Evolutionary conservation across 1,140 invertebrate genomes (phyloP), one percentile per base, ranked within the genome.

Genomic region (Liolophura sinensis): DNA sequence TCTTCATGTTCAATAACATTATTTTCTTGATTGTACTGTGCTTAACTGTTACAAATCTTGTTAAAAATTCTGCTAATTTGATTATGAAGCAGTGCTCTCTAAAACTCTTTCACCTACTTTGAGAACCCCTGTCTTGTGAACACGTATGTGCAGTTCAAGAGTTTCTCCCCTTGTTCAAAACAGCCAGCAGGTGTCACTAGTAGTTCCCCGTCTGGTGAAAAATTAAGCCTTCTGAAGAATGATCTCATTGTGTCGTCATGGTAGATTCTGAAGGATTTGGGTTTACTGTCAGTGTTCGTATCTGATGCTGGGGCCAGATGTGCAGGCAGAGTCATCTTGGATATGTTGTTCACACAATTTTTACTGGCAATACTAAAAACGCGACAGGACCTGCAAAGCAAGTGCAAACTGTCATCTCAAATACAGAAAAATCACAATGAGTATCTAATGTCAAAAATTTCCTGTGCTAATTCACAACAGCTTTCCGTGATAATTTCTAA

Each of bases 211-310:
- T 97, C 94, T 14, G 93, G 92, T 54, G 92, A 92, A 77, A 96
- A 98, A 25, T 89, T 88, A 4, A 98, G 79, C 58, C 97, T 87
- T 58, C 96, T 87, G 78, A 93, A 98, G 83, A 94, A 98, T 1
- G 95, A 95, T 79, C 95, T 92, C 56, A 98, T 89, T 0, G 95
- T 96, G 79, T 98, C 96, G 82, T 98, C 96, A 77, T 96, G 91
- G 81, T 94, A 99, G 47, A 97, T 86, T 57, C 91, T 52, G 61
- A 75, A 72, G 60, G 73, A 64, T 66, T 83, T 85, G 1, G 71
- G 62, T 69, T 78, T 80, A 12, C 25, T 62, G 9, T 75, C 73
- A 6, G 70, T 60, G 48, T 48, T 55, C n/a, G 14, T n/a, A 31
- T 52, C 47, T 49, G 51, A 47, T 20, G 59, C 20, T 48, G 40